These are phyloP conservation scores for Alfaro cultratus DNA, from an alignment of 2,797 vertebrate genomes.

Conservation along the genomic window DNA sequence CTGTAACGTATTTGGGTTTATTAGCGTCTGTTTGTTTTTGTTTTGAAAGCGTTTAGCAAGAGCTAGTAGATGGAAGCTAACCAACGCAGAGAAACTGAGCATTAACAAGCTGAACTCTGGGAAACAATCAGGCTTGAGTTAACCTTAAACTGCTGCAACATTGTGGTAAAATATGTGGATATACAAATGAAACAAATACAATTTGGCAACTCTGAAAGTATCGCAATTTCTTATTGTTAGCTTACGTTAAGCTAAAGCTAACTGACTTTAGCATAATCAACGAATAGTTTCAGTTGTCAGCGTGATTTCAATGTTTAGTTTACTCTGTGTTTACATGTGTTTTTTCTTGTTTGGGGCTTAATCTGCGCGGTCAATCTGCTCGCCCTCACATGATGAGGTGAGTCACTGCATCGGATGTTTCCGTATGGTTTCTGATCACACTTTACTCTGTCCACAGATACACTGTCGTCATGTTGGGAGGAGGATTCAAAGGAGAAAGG, in stretches of 20 bases:
- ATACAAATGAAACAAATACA: neutral
- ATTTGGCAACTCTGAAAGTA: neutral
- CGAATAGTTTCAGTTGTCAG: neutral
- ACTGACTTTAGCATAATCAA: neutral
- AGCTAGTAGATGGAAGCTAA: constrained; percentile 44
- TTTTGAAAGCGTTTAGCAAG: constrained; percentile 9
- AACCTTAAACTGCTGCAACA: accelerated
- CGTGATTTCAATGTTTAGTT: neutral
- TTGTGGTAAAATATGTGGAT: accelerated
- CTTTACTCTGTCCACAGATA: constrained; percentile 34
- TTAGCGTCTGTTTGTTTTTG: constrained; percentile 1
- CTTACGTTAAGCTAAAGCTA: constrained; percentile 51
- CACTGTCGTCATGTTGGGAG: constrained; percentile 86
- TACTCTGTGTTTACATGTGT: neutral
- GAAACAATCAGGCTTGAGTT: neutral
- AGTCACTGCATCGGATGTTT: constrained; percentile 45
- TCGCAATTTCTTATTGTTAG: neutral
- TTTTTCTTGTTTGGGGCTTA: constrained; percentile 15
- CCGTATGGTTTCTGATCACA: neutral
- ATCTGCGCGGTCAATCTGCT: constrained; percentile 26
- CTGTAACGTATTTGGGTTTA: too few species aligned
- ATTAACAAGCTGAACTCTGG: constrained; percentile 43
- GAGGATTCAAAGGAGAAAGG: constrained; percentile 94
- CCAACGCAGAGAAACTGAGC: constrained; percentile 9
- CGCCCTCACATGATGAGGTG: constrained; percentile 67